A percentile compares a stretch with the other conserved stretches of the same genome.
Conservation (phyloP, 2,113 vertebrate genomes). For the Eulacestoma nigropectus region DNA sequence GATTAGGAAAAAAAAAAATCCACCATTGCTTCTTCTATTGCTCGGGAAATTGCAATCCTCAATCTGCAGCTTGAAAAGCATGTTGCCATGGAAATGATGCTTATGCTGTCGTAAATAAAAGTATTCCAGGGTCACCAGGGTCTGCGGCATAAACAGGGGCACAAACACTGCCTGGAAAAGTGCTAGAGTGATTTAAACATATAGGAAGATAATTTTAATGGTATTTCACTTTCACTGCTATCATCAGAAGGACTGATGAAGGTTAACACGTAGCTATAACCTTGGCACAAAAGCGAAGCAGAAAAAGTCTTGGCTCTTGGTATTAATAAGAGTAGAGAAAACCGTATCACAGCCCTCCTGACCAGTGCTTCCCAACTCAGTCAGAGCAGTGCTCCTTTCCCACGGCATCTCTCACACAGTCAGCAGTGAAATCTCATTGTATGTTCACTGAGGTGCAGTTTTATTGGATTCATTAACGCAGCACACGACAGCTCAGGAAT, state of each 20-base stretch:
- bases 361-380: neutral
- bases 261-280: neutral
- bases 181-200: conserved; percentile 44
- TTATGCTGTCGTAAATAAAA: conserved; percentile 78
- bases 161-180: conserved; percentile 66
- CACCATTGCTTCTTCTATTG: conserved; percentile 55
- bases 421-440: neutral
- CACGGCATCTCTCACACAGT: neutral
- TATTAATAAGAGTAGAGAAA: neutral
- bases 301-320: neutral
- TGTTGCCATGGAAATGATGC: conserved; percentile 80
- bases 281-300: neutral
- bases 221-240: neutral
- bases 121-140: conserved; percentile 74
- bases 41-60: conserved; percentile 68
- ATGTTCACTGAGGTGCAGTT: neutral
- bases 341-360: neutral
- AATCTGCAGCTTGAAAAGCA: conserved; percentile 65
- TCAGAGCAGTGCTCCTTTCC: neutral
- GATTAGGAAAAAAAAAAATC: neutral
- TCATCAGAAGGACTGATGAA: neutral
- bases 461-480: neutral
- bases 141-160: conserved; percentile 68
- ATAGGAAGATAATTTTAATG: conserved; percentile 32
- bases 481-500: neutral